A percentile compares a stretch with the other conserved stretches of the same genome.
These are phyloP conservation scores for Loriculus beryllinus DNA, from an alignment of 2,797 vertebrate species.

Conservation along the genomic window DNA sequence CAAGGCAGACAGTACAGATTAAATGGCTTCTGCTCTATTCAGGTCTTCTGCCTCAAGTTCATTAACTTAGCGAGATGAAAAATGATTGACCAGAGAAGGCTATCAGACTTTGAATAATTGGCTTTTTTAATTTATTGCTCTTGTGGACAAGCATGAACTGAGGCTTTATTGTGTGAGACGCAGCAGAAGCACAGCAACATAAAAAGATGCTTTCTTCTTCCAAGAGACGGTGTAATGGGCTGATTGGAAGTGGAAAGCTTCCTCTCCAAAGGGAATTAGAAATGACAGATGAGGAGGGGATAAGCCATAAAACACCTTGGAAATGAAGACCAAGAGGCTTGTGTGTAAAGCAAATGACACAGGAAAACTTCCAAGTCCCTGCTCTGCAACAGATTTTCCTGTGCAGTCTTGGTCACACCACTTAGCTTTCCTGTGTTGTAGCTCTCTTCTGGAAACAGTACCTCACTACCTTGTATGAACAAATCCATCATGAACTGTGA, in stretches of 20 bases:
- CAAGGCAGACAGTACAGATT: not conserved
- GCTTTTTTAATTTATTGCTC: constrained; percentile 50
- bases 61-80: constrained; percentile 49
- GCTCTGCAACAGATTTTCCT: constrained; percentile 12
- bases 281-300: constrained; percentile 23
- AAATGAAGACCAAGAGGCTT: not conserved
- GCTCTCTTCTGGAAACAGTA: not conserved
- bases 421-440: not conserved
- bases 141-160: not conserved
- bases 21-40: not conserved
- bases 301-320: not conserved
- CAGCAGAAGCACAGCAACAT: constrained; percentile 19
- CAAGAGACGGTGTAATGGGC: constrained; percentile 8
- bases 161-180: constrained; percentile 1
- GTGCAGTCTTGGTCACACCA: not conserved
- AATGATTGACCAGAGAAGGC: not conserved
- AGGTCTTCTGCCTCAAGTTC: constrained; percentile 28
- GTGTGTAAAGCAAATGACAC: not conserved
- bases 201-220: constrained; percentile 54
- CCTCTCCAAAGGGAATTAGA: constrained; percentile 11
- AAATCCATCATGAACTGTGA: not conserved
- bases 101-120: constrained; percentile 45
- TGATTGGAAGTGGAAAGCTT: constrained; percentile 16
- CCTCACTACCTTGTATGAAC: not conserved
- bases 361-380: not conserved